Percentiles rank a stretch among this genome's conserved stretches.
phyloP scores from a whole-genome alignment of 2,888 invertebrate species.

The Nomada fabriciana region DNA sequence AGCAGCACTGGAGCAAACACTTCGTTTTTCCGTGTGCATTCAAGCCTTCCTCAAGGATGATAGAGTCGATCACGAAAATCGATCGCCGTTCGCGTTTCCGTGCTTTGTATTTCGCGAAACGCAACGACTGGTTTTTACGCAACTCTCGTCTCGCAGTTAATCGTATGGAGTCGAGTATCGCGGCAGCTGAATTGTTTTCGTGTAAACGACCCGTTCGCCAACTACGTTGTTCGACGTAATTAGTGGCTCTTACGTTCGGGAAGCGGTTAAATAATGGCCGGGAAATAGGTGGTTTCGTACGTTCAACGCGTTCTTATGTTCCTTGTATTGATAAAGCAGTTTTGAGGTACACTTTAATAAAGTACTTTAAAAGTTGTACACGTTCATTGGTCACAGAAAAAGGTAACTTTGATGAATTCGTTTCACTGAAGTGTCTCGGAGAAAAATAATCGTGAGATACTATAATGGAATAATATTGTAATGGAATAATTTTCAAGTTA shows the following conservation, averaged over 20 bases:
- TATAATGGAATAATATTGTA: too few relatives aligned
- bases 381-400: too few relatives aligned
- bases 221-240: not conserved
- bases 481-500: too few relatives aligned
- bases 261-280: not conserved
- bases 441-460: too few relatives aligned
- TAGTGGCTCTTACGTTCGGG: not conserved
- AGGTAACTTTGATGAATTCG: too few relatives aligned
- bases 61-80: not conserved
- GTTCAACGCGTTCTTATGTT: not conserved
- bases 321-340: too few relatives aligned
- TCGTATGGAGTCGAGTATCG: slow-evolving; percentile 3
- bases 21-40: not conserved
- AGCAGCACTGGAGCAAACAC: not conserved
- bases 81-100: not conserved
- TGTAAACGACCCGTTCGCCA: not conserved
- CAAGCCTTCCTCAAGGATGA: not conserved
- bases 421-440: too few relatives aligned
- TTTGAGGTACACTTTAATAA: too few relatives aligned
- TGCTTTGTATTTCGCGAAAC: not conserved
- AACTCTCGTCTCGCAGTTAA: slow-evolving; percentile 2
- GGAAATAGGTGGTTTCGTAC: not conserved
- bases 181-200: slow-evolving; percentile 12
- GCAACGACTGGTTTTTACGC: not conserved
- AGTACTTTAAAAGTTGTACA: too few relatives aligned